These are phyloP conservation scores for Homarus gammarus DNA, from an alignment of 2,888 invertebrate genomes.

Conservation along the genomic window DNA sequence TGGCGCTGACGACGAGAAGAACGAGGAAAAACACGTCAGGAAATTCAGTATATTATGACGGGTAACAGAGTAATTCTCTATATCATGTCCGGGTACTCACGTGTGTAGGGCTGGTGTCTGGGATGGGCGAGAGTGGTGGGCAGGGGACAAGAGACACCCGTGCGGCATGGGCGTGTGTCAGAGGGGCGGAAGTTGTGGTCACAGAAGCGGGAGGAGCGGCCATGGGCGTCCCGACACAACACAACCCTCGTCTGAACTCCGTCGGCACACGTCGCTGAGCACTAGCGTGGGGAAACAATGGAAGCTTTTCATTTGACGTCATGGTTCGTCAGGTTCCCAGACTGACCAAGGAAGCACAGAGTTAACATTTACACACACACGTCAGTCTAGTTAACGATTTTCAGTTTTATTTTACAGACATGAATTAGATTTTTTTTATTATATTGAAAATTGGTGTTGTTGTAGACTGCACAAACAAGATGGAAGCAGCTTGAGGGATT, in stretches of 20 bases:
- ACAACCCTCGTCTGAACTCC: conserved; percentile 91
- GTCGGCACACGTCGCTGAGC: conserved; percentile 94
- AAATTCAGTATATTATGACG: neutral
- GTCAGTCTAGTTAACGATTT: no score
- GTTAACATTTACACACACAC: neutral
- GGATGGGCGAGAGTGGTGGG: conserved; percentile 57
- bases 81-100: conserved; percentile 21
- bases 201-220: conserved; percentile 83
- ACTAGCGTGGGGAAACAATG: conserved; percentile 79
- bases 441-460: no score
- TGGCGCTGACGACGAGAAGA: conserved; percentile 31
- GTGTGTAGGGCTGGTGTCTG: conserved; percentile 53
- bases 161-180: conserved; percentile 68
- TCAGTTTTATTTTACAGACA: no score
- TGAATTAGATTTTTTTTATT: no score
- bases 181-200: conserved; percentile 79
- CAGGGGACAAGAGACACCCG: conserved; percentile 69
- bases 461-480: no score
- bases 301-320: no score
- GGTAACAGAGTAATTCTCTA: neutral
- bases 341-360: neutral
- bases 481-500: no score
- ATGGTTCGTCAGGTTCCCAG: no score
- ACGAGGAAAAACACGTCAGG: no score
- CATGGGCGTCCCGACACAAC: conserved; percentile 84